A percentile compares a stretch with the other conserved stretches of the same genome.
Conservation (phyloP, 2,888 invertebrate genomes). For the Phania funesta region DNA sequence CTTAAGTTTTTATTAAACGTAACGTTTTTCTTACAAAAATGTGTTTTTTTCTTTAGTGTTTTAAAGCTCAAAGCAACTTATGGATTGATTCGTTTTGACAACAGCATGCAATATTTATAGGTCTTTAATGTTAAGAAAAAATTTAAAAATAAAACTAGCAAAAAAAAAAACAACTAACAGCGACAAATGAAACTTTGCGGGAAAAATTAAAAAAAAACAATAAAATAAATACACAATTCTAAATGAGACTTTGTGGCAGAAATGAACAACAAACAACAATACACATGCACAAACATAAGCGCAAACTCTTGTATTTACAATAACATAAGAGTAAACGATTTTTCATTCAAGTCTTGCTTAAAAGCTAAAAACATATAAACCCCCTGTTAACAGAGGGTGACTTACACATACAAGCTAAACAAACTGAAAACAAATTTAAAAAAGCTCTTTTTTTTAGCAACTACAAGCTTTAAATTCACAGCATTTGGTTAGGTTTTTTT, state of each 20-base stretch:
- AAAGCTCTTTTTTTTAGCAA: slow-evolving; percentile 27
- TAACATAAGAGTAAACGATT: background rate
- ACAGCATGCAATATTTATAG: slow-evolving; percentile 79
- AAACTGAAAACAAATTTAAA: background rate
- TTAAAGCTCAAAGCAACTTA: slow-evolving; percentile 73
- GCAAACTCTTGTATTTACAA: background rate
- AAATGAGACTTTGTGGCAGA: slow-evolving; percentile 19
- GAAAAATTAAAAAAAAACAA: slow-evolving; percentile 7
- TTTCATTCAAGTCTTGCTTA: slow-evolving; percentile 21
- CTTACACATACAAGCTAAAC: slow-evolving; percentile 3
- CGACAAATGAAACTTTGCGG: background rate
- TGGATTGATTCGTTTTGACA: slow-evolving; percentile 79
- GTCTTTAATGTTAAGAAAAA: slow-evolving; percentile 71
- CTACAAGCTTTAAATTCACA: background rate
- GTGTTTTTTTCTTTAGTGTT: slow-evolving; percentile 69
- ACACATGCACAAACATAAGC: background rate
- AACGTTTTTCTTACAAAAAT: slow-evolving; percentile 71
- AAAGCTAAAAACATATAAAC: background rate
- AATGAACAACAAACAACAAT: background rate
- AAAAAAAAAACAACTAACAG: slow-evolving; percentile 24
- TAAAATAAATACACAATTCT: slow-evolving; percentile 48
- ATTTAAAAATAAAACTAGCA: slow-evolving; percentile 66
- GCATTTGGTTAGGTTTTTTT: background rate
- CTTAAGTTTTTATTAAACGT: slow-evolving; percentile 29
- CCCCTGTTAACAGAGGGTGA: slow-evolving; percentile 40